Percentiles rank a stretch among this genome's conserved stretches.
Conservation (phyloP, 2,797 vertebrate species). For the Micrastur ruficollis region DNA sequence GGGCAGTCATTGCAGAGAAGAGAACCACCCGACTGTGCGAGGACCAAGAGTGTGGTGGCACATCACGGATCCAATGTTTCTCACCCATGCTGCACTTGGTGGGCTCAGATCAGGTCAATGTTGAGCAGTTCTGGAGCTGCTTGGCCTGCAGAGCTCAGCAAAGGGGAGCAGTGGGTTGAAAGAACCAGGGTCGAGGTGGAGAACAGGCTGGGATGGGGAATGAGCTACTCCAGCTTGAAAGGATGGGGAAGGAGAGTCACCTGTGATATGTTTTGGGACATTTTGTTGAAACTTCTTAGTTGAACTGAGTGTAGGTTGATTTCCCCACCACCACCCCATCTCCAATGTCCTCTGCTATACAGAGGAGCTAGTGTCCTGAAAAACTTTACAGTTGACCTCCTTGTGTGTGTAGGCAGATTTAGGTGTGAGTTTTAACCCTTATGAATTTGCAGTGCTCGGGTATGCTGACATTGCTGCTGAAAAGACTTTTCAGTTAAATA, state of each 20-base stretch:
- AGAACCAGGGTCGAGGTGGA: background rate
- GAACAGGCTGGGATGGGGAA: background rate
- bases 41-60: background rate
- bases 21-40: background rate
- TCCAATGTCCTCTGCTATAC: background rate
- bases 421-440: background rate
- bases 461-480: background rate
- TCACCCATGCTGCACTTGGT: background rate
- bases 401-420: background rate
- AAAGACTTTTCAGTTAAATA: background rate
- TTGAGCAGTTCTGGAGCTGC: background rate
- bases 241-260: background rate
- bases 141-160: background rate
- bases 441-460: background rate
- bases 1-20: background rate
- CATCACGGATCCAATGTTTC: background rate
- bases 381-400: fast-evolving
- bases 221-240: background rate
- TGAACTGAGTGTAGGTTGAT: background rate
- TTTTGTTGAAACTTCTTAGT: background rate
- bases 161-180: background rate
- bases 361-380: background rate
- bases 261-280: background rate
- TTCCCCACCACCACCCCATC: background rate
- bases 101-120: background rate